These are phyloP conservation scores for Stenichneumon culpator DNA, from an alignment of 2,888 invertebrate species.

Conservation along the genomic window DNA sequence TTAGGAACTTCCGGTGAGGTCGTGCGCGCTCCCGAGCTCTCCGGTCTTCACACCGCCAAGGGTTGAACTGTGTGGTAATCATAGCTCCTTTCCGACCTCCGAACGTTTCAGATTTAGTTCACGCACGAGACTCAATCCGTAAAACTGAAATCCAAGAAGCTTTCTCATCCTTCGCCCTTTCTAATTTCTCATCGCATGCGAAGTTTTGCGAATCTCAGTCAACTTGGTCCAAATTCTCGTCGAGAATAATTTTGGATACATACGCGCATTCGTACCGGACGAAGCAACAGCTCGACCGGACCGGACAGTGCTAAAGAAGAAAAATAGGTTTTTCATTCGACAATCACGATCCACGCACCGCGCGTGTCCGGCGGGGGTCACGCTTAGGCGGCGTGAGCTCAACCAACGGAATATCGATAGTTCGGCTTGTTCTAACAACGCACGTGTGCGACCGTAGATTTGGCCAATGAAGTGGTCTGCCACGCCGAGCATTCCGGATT, in stretches of 20 bases:
- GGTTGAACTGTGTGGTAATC: conserved; percentile 68
- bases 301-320: neutral
- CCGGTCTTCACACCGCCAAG: conserved; percentile 39
- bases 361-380: conserved; percentile 76
- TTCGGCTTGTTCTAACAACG: conserved; percentile 81
- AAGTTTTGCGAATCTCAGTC: neutral
- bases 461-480: conserved; percentile 81
- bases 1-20: conserved; percentile 83
- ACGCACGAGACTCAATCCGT: conserved; percentile 45
- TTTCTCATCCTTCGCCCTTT: no score
- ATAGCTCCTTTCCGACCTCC: conserved; percentile 79
- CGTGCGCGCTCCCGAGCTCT: conserved; percentile 70
- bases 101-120: conserved; percentile 77
- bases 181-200: no score
- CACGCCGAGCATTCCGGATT: conserved; percentile 54
- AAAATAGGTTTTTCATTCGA: conserved; percentile 75
- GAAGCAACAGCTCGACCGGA: neutral
- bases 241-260: neutral
- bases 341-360: conserved; percentile 79
- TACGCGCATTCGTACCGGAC: neutral
- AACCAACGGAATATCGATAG: conserved; percentile 79
- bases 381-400: conserved; percentile 48
- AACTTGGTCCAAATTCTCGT: neutral
- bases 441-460: conserved; percentile 83
- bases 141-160: neutral